These are phyloP conservation scores for Schizopygopsis malacanthus DNA, from an alignment of 2,797 vertebrate genomes.

Conservation along the genomic window DNA sequence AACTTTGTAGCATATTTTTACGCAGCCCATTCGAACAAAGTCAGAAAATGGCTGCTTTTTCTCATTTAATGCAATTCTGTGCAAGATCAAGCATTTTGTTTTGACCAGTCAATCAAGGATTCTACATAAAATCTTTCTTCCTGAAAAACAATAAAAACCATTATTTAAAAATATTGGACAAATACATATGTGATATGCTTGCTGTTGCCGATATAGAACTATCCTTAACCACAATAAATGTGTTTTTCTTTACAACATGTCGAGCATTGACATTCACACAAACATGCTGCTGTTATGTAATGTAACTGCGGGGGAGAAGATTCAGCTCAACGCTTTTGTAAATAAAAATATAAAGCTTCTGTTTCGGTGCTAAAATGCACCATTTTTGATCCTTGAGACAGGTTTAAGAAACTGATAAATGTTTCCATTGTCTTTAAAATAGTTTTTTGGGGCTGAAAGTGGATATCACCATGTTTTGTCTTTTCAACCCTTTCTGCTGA, in stretches of 20 bases:
- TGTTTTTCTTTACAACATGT: not conserved
- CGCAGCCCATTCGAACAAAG: constrained; percentile 11
- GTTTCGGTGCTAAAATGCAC: constrained; percentile 7
- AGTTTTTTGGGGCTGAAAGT: not conserved
- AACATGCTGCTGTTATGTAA: constrained; percentile 18
- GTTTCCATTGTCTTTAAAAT: not conserved
- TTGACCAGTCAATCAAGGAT: not conserved
- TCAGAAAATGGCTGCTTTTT: constrained; percentile 15
- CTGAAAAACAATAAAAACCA: not conserved
- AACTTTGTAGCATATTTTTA: constrained; percentile 4
- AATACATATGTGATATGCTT: not conserved
- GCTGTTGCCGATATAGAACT: not conserved
- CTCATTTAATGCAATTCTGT: constrained; percentile 18
- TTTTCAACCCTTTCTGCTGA: constrained; percentile 3
- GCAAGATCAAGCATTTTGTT: not conserved
- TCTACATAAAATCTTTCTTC: constrained; percentile 6
- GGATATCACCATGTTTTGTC: not conserved
- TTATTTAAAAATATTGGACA: not conserved
- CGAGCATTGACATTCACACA: not conserved
- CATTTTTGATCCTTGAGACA: not conserved
- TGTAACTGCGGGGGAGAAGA: not conserved
- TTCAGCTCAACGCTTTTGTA: not conserved
- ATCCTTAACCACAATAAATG: not conserved
- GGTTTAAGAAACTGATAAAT: not conserved
- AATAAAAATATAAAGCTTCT: not conserved